phyloP scores from a whole-genome alignment of 2,888 invertebrate species.

The Bedellia somnulentella region DNA sequence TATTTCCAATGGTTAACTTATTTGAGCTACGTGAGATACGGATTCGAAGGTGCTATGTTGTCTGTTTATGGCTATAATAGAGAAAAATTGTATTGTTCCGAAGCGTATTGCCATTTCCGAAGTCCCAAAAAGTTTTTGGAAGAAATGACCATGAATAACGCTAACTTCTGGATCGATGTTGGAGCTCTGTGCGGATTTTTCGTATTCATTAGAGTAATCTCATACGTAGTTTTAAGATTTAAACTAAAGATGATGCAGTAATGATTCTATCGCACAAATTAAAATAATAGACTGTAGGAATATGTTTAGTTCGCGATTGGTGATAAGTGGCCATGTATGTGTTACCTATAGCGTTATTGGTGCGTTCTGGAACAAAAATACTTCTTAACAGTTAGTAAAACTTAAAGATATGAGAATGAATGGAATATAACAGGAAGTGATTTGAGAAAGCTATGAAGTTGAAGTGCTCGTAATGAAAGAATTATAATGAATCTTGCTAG shows the following conservation, averaged over 20 bases:
- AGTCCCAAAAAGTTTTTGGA: conserved; percentile 81
- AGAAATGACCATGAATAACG: conserved; percentile 80
- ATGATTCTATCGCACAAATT: conserved; percentile 16
- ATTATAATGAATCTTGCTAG: too few species aligned
- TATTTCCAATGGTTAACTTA: conserved; percentile 90
- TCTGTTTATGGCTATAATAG: conserved; percentile 89
- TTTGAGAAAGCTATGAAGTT: too few species aligned
- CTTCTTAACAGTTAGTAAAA: not conserved
- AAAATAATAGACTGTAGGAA: conserved; percentile 1
- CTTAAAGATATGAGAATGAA: not conserved
- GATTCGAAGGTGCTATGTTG: conserved; percentile 90
- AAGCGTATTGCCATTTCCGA: conserved; percentile 82
- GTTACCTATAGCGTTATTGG: not conserved
- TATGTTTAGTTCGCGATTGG: not conserved
- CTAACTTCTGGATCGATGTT: conserved; percentile 81
- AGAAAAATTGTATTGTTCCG: conserved; percentile 78
- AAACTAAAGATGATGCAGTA: conserved; percentile 67
- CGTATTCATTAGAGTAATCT: conserved; percentile 73
- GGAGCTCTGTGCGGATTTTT: conserved; percentile 81
- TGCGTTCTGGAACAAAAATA: not conserved
- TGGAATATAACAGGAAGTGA: not conserved
- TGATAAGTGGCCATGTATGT: not conserved
- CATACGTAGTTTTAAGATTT: conserved; percentile 82
- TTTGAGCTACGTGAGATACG: conserved; percentile 84
- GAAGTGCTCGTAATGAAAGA: too few species aligned